A percentile compares a stretch with the other conserved stretches of the same genome.
phyloP scores from a whole-genome alignment of 1,140 invertebrate genomes.

The Cydia pomonella region DNA sequence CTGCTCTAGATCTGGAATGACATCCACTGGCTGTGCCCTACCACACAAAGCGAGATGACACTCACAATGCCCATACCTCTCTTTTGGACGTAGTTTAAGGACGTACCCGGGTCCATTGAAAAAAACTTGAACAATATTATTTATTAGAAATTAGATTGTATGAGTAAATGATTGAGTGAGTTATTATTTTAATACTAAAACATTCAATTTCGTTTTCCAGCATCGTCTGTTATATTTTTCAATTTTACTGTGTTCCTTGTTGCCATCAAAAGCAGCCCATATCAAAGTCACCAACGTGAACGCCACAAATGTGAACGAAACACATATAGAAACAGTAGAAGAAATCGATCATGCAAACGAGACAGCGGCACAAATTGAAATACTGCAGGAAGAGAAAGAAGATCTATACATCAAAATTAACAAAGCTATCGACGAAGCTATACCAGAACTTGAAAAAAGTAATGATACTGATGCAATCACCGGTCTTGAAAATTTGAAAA shows the following conservation, averaged over 20 bases:
- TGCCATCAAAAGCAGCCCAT: neutral
- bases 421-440: constrained; percentile 53
- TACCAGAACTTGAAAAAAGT: constrained; percentile 45
- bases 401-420: constrained; percentile 53
- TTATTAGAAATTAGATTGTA: too few relatives aligned
- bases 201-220: neutral
- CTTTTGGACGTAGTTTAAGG: too few relatives aligned
- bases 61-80: too few relatives aligned
- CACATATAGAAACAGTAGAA: neutral
- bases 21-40: too few relatives aligned
- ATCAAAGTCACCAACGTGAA: neutral
- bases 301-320: neutral
- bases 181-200: neutral
- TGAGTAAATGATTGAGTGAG: too few relatives aligned
- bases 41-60: too few relatives aligned
- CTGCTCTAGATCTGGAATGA: too few relatives aligned
- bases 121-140: too few relatives aligned
- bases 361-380: constrained; percentile 30
- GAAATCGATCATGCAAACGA: neutral
- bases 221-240: neutral
- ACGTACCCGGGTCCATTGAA: too few relatives aligned
- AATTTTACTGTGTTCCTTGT: constrained; percentile 3
- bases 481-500: constrained; percentile 48
- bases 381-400: constrained; percentile 51
- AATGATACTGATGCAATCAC: constrained; percentile 49